Evolutionary conservation across 2,113 vertebrate genomes (phyloP), one percentile per base, ranked within the genome.

Genomic region (Chloroceryle aenea): DNA sequence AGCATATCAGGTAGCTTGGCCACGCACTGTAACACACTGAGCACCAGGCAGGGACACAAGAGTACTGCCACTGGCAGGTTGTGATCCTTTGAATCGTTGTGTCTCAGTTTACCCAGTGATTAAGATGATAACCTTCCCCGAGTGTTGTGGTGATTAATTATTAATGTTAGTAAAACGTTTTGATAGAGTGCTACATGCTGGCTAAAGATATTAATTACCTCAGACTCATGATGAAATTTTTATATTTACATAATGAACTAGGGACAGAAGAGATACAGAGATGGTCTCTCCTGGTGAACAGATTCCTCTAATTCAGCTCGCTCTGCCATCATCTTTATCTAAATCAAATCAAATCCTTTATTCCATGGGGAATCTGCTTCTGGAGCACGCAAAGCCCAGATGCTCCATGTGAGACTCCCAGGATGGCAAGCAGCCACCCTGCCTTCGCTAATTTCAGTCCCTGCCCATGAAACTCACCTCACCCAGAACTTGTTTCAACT

Each of bases 401-500:
- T 6, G 81, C 85, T 95, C 79, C 86, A n/a, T 94, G 94, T 93
- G 95, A 97, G 96, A 63, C 87, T 93, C 86, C 68, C 6, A 6
- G 77, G 80, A 89, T 98, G 98, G 98, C 98, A 97, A 79, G 40
- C 77, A 71, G 98, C 98, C 98, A 98, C 13, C 3, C 82, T 9
- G 59, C 93, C 96, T 95, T 90, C 93, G 92, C 94, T 97, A 97
- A 97, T 98, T 97, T 61, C 96, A 78, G 96, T 97, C 93, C 95
- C 96, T 97, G 98, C 98, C 98, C 98, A 98, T 97, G 98, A 98
- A 98, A 98, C 98, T 98, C 98, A 98, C 98, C 98, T 98, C 98
- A 98, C 98, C 98, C 98, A 98, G 98, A 98, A 98, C 98, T 98
- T 98, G 98, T 98, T 98, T 98, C 98, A 98, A 98, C 98, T 98